A percentile compares a stretch with the other conserved stretches of the same genome.
Conservation (phyloP, 2,888 invertebrate genomes). For the Lasioglossum vierecki region DNA sequence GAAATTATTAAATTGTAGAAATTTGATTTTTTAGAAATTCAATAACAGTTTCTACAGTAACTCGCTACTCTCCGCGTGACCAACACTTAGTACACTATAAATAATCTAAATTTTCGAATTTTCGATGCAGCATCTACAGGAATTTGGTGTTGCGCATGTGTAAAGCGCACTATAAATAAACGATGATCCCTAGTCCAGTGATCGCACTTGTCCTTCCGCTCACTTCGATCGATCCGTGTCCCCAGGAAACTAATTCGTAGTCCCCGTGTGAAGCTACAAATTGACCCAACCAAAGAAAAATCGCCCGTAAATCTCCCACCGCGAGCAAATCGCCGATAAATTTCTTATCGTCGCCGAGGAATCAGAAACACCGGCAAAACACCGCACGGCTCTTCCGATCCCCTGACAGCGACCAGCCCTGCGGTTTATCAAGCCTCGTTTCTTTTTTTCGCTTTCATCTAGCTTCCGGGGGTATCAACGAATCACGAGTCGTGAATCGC, state of each 20-base stretch:
- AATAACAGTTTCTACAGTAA: neutral
- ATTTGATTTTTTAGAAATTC: neutral
- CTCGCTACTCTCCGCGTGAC: neutral
- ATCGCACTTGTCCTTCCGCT: neutral
- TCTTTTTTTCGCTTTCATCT: neutral
- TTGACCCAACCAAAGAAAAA: neutral
- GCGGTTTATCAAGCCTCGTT: constrained; percentile 49
- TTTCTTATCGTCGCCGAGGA: constrained; percentile 24
- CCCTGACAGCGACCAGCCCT: constrained; percentile 32
- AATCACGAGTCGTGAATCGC: constrained; percentile 37
- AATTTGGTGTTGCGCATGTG: neutral
- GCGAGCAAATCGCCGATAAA: constrained; percentile 34
- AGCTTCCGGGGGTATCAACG: constrained; percentile 12
- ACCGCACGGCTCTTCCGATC: neutral
- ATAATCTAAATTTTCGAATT: too few species aligned
- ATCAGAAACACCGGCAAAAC: constrained; percentile 23
- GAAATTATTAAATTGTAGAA: too few species aligned
- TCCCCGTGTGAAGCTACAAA: neutral
- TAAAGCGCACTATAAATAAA: neutral
- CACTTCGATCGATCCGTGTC: neutral
- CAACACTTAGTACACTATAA: neutral
- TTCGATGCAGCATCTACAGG: neutral
- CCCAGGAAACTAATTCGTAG: constrained; percentile 1
- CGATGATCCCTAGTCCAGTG: neutral
- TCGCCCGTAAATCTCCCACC: neutral